These are phyloP conservation scores for Cataglyphis hispanica DNA, from an alignment of 1,140 invertebrate genomes.

Conservation along the genomic window DNA sequence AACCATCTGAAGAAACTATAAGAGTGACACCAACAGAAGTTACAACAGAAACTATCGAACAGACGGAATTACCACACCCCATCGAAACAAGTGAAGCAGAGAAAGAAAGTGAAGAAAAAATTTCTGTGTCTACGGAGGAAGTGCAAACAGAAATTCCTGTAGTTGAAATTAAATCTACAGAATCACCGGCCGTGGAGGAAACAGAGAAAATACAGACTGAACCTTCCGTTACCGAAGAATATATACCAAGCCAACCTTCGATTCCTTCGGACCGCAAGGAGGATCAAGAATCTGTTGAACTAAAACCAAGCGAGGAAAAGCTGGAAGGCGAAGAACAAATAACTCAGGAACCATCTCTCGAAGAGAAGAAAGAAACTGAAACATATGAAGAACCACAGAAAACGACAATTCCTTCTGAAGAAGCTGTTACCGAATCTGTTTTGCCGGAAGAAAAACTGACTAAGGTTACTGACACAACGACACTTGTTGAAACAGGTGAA, in stretches of 20 bases:
- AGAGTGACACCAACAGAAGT: constrained; percentile 62
- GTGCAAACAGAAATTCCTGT: constrained; percentile 9
- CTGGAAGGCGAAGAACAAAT: constrained; percentile 18
- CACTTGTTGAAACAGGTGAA: background rate
- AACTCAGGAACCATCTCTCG: constrained; percentile 39
- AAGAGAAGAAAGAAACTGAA: constrained; percentile 39
- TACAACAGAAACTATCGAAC: constrained; percentile 26
- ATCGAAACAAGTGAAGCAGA: constrained; percentile 6
- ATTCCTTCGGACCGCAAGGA: constrained; percentile 49
- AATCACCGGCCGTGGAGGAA: background rate
- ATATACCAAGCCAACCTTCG: constrained; percentile 59
- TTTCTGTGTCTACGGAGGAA: constrained; percentile 1
- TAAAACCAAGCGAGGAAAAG: constrained; percentile 22
- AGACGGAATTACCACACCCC: constrained; percentile 47
- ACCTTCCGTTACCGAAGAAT: constrained; percentile 19
- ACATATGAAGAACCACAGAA: constrained; percentile 40
- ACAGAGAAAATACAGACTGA: constrained; percentile 56
- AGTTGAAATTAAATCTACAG: constrained; percentile 9
- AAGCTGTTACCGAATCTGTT: constrained; percentile 23
- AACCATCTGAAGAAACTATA: constrained; percentile 67
- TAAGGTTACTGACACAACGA: constrained; percentile 24
- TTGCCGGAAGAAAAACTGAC: constrained; percentile 42
- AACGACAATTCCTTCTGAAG: constrained; percentile 25
- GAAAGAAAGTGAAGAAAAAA: constrained; percentile 42
- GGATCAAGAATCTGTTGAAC: constrained; percentile 34